Evolutionary conservation across 2,888 invertebrate genomes (phyloP).

Genomic region (Drosophila phalerata): DNA sequence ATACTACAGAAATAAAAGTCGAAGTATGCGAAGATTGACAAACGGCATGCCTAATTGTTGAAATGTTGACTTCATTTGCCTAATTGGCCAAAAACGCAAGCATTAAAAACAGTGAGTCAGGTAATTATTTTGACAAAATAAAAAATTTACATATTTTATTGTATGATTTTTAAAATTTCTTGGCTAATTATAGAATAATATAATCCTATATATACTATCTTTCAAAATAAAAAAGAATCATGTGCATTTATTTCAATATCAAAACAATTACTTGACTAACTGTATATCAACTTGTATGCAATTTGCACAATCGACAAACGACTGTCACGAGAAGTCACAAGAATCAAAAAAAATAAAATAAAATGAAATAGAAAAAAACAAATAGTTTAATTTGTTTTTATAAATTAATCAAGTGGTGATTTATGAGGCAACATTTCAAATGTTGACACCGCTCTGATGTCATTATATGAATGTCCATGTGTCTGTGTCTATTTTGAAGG

Average conservation of each 20-base stretch:
- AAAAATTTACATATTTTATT: neutral
- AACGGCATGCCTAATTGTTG: slow-evolving; percentile 61
- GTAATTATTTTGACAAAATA: neutral
- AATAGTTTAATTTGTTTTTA: slow-evolving; percentile 50
- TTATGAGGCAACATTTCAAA: slow-evolving; percentile 72
- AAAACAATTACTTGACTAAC: neutral
- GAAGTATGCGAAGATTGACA: slow-evolving; percentile 39
- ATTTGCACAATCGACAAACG: slow-evolving; percentile 56
- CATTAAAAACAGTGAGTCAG: slow-evolving; percentile 10
- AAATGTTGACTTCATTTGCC: slow-evolving; percentile 70
- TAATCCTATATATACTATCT: neutral
- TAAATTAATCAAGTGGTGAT: slow-evolving; percentile 80
- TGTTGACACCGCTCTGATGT: slow-evolving; percentile 71
- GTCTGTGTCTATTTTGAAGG: slow-evolving; percentile 59
- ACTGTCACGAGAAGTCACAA: slow-evolving; percentile 48
- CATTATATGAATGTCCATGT: slow-evolving; percentile 59
- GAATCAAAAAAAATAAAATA: slow-evolving; percentile 20
- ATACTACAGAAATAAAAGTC: slow-evolving; percentile 22
- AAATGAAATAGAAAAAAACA: slow-evolving; percentile 20
- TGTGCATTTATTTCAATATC: neutral
- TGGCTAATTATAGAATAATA: too few species aligned
- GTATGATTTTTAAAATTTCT: too few species aligned
- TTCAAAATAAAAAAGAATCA: neutral
- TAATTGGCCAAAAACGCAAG: slow-evolving; percentile 65
- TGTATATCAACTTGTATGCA: slow-evolving; percentile 36